Percentiles rank a stretch among this genome's conserved stretches.
Conservation (phyloP, 2,797 vertebrate species). For the Onychomys torridus region DNA sequence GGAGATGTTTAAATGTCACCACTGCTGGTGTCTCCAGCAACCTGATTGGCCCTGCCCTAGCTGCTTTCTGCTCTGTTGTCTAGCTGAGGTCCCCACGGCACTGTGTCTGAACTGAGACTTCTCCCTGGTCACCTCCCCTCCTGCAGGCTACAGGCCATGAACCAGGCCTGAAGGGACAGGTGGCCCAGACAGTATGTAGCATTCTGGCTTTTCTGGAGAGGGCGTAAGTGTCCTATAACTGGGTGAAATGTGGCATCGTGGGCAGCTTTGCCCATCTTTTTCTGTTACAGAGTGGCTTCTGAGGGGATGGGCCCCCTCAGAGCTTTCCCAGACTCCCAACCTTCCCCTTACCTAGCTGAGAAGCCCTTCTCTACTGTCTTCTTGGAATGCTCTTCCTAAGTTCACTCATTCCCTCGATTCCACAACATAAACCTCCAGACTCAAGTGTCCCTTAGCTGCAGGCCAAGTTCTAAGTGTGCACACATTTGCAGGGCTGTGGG, state of each 20-base stretch:
- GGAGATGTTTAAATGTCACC: neutral
- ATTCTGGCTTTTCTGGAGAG: neutral
- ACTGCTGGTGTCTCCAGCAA: neutral
- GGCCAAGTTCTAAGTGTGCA: neutral
- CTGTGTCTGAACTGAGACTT: neutral
- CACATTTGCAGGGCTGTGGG: neutral
- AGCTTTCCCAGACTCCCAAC: neutral
- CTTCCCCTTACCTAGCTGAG: conserved; percentile 8
- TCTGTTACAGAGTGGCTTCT: neutral
- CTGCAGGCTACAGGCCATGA: neutral
- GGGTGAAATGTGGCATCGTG: neutral
- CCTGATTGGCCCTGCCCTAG: neutral
- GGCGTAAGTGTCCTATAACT: neutral
- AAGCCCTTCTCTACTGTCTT: neutral
- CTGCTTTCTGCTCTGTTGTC: conserved; percentile 49
- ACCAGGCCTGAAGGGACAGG: neutral
- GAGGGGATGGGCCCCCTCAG: neutral
- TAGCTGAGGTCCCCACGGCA: conserved; percentile 35
- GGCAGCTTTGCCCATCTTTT: neutral
- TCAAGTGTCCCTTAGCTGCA: neutral
- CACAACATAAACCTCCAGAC: neutral
- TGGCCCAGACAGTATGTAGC: neutral
- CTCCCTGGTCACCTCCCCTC: neutral
- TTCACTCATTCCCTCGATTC: neutral
- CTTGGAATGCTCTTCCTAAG: neutral